Evolutionary conservation across 2,888 invertebrate species (phyloP).

Genomic region (Tipula unca): DNA sequence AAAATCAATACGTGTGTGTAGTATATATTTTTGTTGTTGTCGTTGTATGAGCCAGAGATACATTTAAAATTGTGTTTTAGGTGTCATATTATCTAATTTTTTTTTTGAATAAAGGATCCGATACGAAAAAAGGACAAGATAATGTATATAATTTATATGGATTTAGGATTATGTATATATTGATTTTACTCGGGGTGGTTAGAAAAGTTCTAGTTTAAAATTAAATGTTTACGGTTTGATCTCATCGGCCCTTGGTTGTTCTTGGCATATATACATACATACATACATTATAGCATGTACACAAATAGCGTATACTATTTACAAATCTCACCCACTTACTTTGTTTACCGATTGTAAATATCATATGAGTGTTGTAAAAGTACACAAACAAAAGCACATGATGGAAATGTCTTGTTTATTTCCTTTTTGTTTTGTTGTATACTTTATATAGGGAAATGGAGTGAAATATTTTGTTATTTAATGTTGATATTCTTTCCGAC

Average conservation of each 20-base stretch:
- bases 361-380: not conserved
- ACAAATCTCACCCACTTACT: not conserved
- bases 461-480: not conserved
- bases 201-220: no score
- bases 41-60: not conserved
- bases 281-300: not conserved
- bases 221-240: not conserved
- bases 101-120: not conserved
- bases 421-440: not conserved
- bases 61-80: not conserved
- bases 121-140: no score
- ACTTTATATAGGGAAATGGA: not conserved
- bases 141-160: not conserved
- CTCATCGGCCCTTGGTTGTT: not conserved
- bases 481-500: not conserved
- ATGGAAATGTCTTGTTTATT: not conserved
- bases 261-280: not conserved
- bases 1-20: not conserved
- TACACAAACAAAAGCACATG: not conserved
- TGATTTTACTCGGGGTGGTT: not conserved
- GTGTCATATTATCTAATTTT: not conserved
- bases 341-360: not conserved
- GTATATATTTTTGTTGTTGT: not conserved
- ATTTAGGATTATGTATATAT: not conserved
- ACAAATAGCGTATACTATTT: not conserved